Evolutionary conservation across 1,140 invertebrate species (phyloP), one percentile per base, ranked within the genome.

Genomic region (Proctacanthus coquilletti): DNA sequence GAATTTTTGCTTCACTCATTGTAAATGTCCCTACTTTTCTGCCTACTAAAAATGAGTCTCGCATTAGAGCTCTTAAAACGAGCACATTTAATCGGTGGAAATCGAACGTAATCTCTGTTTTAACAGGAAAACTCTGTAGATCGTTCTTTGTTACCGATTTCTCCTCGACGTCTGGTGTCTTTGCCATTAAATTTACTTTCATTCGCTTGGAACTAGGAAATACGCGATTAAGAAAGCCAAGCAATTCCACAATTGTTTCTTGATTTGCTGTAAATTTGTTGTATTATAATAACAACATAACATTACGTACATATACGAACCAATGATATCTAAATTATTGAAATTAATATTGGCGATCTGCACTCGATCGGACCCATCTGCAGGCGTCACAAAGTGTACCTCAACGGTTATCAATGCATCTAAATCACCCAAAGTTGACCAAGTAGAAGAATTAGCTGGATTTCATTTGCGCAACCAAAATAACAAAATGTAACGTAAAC

Each of bases 11-110:
- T 52, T 85, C 82, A 18, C 78, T 79, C 70, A 94, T 75, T 2
- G 88, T 94, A 13, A 87, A 84, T 1, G 89, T 95, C 20, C 85
- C 88, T 44, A 96, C 85, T 70, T 95, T 95, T 43, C 78, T 74
- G 0, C 84, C 88, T 20, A 76, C 64, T 18, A 78, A 58, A 42
- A 62, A 65, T 43, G 75, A 75, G 43, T 84, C 78, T 45, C 74
- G 72, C 42, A 80, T 64, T 0, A 84, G 71, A 5, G 84, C 81
- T 40, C 87, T 65, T 27, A 94, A 62, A 37, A 96, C 64, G 14
- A 96, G 59, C 34, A 96, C 75, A 57, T 88, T 93, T 19, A 96
- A 62, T 11, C 87, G 72, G 56, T 88, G 83, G 59, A 96, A 95
- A 55, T 94, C 87, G 53, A 94, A 93, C 17, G 77, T 83, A 18